Base-by-base conservation (phyloP, 2,113 vertebrate genomes). In the Brachyhypopomus gauderio region DNA sequence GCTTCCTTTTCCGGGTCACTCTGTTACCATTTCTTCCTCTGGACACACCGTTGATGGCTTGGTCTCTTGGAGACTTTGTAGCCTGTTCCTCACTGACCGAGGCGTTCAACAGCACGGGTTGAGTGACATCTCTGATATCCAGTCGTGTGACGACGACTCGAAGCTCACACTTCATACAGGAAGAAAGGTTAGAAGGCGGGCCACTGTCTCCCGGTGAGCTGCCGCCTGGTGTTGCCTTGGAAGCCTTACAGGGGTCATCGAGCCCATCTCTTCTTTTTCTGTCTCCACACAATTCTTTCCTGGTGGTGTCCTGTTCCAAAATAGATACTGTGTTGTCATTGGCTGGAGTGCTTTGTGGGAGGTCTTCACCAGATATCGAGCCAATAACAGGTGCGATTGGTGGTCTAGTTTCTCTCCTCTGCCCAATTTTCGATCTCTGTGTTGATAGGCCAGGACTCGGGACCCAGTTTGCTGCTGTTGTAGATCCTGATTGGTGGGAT, bases 341-440 rank as follows among this genome's bases (percentile, higher is more conserved):
- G 11, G 80, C 36, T 8, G 86, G 34, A 16, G 48, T 63, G 82
- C 87, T 76, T 34, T 69, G 11, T 0, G 87, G 88, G 1, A 90
- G 76, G 0, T 89, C 80, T 17, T 87, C 38, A 9, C 77, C 83
- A 4, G 79, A 88, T 78, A 91, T 86, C 0, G 86, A 85, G 45
- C 89, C 86, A 1, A 91, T 84, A 5, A 91, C 90, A 0, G 93
- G 92, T 16, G 30, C 9, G 22, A 25, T 85, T 20, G 84, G 79
- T 0, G 73, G 23, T 0, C 30, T 27, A 19, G 69, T 38, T 23
- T 72, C 25, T 52, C 20, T 55, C 0, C 8, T 38, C 41, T 69
- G 1, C 70, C 30, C 77, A 3, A 12, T 58, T 48, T 27, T 75
- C 38, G 70, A 25, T 73, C 20, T 83, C 34, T 8, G 19, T 11